Percentiles rank a stretch among this genome's conserved stretches.
phyloP scores from a whole-genome alignment of 2,888 invertebrate genomes.

The Sinohyriopsis cumingii region DNA sequence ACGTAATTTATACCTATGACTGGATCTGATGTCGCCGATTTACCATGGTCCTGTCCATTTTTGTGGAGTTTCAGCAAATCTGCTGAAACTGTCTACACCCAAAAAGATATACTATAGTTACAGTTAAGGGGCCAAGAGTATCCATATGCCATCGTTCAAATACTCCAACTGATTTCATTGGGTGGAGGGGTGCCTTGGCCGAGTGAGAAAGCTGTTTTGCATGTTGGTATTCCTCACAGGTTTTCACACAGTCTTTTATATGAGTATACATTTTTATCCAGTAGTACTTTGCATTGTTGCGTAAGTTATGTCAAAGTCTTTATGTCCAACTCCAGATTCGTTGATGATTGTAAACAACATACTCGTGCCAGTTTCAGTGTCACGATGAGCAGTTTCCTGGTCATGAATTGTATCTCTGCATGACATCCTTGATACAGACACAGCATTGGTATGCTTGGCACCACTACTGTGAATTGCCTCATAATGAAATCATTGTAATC shows the following conservation, averaged over 20 bases:
- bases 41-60: background rate
- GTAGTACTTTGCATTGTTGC: background rate
- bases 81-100: background rate
- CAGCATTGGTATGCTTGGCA: background rate
- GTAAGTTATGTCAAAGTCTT: background rate
- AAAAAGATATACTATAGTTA: background rate
- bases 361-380: background rate
- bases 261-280: background rate
- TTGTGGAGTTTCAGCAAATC: background rate
- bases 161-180: no score
- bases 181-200: background rate
- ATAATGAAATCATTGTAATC: slow-evolving; percentile 1
- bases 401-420: background rate
- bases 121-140: no score
- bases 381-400: no score
- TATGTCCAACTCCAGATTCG: background rate
- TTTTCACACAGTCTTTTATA: no score
- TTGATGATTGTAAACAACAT: background rate
- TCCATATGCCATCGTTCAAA: no score
- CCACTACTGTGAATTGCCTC: background rate
- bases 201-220: background rate
- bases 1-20: background rate
- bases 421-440: background rate
- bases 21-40: background rate
- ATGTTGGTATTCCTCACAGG: background rate